Conservation (phyloP, 2,797 vertebrate genomes). For the Neopelma chrysocephalum region DNA sequence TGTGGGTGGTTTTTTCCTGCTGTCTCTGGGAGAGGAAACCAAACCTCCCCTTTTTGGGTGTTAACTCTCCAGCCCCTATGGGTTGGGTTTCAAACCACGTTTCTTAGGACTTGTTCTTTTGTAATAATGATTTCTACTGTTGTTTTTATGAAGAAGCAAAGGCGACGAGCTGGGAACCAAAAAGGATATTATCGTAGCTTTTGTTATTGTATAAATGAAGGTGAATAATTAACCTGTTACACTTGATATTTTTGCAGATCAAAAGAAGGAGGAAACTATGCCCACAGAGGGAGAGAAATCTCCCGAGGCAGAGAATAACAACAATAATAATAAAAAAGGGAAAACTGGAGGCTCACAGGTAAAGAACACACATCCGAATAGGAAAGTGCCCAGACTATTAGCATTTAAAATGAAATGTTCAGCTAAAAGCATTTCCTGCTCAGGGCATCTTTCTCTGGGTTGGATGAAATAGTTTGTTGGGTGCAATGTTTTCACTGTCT, state of each 20-base stretch:
- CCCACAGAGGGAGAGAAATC: slow-evolving; percentile 96
- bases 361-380: slow-evolving; percentile 44
- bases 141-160: slow-evolving; percentile 39
- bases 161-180: not conserved
- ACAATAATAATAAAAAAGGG: slow-evolving; percentile 84
- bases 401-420: slow-evolving; percentile 34
- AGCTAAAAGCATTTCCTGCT: slow-evolving; percentile 15
- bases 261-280: slow-evolving; percentile 94
- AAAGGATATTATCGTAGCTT: not conserved
- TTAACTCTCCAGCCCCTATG: slow-evolving; percentile 78
- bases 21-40: slow-evolving; percentile 75
- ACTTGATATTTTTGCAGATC: slow-evolving; percentile 84
- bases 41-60: slow-evolving; percentile 83
- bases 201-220: slow-evolving; percentile 49
- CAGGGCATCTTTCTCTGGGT: slow-evolving; percentile 40
- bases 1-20: slow-evolving; percentile 72
- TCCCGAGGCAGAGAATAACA: slow-evolving; percentile 85
- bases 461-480: slow-evolving; percentile 5
- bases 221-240: slow-evolving; percentile 73
- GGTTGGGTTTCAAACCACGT: slow-evolving; percentile 85
- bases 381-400: slow-evolving; percentile 22
- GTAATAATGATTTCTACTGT: slow-evolving; percentile 34
- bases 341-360: slow-evolving; percentile 98
- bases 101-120: slow-evolving; percentile 74
- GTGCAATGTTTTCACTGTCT: slow-evolving; percentile 24